These are phyloP conservation scores for Drosophila obscura DNA, from an alignment of 1,140 invertebrate species.

Conservation along the genomic window DNA sequence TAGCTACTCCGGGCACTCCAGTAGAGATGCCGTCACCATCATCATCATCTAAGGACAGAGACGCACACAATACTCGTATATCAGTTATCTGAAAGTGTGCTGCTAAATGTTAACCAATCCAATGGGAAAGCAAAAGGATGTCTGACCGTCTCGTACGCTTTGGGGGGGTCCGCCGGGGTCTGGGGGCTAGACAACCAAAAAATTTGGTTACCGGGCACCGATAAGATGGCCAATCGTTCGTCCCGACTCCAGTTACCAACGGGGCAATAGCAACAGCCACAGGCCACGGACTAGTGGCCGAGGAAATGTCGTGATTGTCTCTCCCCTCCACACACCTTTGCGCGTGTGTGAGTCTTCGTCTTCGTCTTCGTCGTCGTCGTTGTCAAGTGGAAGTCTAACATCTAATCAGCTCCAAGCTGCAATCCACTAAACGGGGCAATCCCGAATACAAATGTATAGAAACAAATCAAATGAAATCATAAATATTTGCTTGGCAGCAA, in stretches of 20 bases:
- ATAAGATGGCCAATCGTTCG: conserved; percentile 50
- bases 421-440: neutral
- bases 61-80: too few relatives aligned
- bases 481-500: too few relatives aligned
- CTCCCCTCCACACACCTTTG: too few relatives aligned
- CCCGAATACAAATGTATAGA: neutral
- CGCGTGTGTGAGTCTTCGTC: neutral
- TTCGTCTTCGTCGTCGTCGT: neutral
- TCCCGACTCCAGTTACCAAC: too few relatives aligned
- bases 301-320: too few relatives aligned
- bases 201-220: conserved; percentile 54
- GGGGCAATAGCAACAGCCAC: neutral
- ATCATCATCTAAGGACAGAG: too few relatives aligned
- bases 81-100: too few relatives aligned
- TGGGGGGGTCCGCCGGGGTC: conserved; percentile 1
- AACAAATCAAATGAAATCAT: neutral
- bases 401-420: conserved; percentile 10
- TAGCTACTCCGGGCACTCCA: too few relatives aligned
- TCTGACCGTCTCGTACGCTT: neutral
- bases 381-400: conserved; percentile 8
- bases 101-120: too few relatives aligned
- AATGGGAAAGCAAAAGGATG: neutral
- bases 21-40: too few relatives aligned
- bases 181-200: conserved; percentile 15
- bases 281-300: too few relatives aligned